phyloP scores from a whole-genome alignment of 2,113 vertebrate genomes.

The Elachura formosa region DNA sequence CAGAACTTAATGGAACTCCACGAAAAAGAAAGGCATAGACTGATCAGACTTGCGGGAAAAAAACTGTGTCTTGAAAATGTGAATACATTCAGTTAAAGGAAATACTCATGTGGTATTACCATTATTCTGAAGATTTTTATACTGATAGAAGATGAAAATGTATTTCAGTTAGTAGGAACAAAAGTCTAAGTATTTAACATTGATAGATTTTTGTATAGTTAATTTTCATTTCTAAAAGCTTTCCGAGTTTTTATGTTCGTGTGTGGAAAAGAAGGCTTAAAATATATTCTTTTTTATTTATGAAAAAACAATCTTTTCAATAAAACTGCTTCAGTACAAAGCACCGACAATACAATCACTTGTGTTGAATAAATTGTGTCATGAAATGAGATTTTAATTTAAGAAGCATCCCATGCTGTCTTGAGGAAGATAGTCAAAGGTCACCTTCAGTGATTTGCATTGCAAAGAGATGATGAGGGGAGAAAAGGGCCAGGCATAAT shows the following conservation, averaged over 20 bases:
- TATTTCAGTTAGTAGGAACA: constrained; percentile 46
- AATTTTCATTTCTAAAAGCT: constrained; percentile 51
- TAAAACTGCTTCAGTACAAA: constrained; percentile 54
- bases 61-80: constrained; percentile 3
- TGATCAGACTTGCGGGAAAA: neutral
- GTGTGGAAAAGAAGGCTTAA: constrained; percentile 38
- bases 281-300: constrained; percentile 67
- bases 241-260: constrained; percentile 44
- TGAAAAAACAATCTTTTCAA: constrained; percentile 40
- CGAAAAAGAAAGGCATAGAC: constrained; percentile 57
- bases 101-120: neutral
- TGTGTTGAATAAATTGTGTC: neutral
- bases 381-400: neutral
- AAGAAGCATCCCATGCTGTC: neutral
- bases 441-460: neutral
- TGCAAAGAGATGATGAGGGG: no score
- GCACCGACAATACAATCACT: neutral
- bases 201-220: constrained; percentile 57
- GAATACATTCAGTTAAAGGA: neutral
- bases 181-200: constrained; percentile 46
- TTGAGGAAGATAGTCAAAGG: neutral
- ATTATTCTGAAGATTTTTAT: constrained; percentile 38
- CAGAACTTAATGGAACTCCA: constrained; percentile 42
- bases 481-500: neutral
- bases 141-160: constrained; percentile 31